Evolutionary conservation across 2,113 vertebrate species (phyloP), one percentile per base, ranked within the genome.

Genomic region (Oenanthe melanoleuca): DNA sequence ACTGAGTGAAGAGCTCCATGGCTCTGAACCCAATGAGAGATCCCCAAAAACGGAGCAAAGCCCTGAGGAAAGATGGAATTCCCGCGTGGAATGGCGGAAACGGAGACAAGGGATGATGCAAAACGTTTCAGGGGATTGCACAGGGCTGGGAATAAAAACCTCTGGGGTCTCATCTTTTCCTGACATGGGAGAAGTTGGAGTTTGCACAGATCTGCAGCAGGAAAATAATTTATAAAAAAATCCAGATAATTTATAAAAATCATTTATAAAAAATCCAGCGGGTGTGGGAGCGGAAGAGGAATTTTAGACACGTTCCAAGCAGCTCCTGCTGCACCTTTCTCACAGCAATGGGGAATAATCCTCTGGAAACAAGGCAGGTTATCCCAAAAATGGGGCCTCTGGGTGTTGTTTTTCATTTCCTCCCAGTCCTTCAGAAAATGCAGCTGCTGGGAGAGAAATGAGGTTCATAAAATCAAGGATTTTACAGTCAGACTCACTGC

Each of bases 251-350:
- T n/a, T n/a, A n/a, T n/a, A n/a, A 64, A 63, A 78, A 47, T 44
- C 4, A 25, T 33, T 55, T 4, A 19, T 42, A 2, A 13, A 53
- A 53, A 53, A 44, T 83, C n/a, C 45, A n/a, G 52, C 0, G 0
- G 42, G 31, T 14, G 42, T 11, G 26, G 33, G 65, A 50, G 40
- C 1, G 5, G 70, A 60, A 42, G 31, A 20, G 25, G 8, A 86
- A 57, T 86, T 86, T 75, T 8, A 25, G 6, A 11, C 12, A 31
- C 0, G 0, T 17, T 37, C 33, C 25, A 60, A 72, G 44, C 4
- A 64, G 22, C 9, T 40, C 13, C 14, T 75, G 31, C 14, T 6
- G 75, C 28, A 50, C 2, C 3, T 63, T 82, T 70, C 47, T 12
- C n/a, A 23, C 2, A 11, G 8, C 2, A 21, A 19, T 31, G 19